phyloP scores from a whole-genome alignment of 2,888 invertebrate species.

The Sipha maydis region DNA sequence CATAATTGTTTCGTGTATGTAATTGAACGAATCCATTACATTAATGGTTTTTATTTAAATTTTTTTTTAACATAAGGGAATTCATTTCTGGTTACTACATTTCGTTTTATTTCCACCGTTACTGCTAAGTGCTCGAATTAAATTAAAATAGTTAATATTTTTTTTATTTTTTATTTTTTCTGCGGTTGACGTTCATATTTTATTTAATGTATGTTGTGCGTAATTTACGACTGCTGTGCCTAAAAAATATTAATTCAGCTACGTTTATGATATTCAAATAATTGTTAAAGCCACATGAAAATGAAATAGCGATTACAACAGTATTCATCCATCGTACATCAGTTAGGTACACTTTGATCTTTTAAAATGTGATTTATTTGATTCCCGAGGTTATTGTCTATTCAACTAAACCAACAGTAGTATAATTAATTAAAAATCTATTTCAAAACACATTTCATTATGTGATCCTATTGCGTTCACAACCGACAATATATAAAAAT shows the following conservation, averaged over 20 bases:
- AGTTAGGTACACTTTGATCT: background rate
- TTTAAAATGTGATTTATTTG: background rate
- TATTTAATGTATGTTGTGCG: background rate
- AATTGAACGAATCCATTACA: background rate
- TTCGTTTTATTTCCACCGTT: background rate
- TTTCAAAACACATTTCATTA: background rate
- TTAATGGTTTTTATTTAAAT: background rate
- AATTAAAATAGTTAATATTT: background rate
- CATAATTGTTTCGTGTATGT: background rate
- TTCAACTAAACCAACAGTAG: background rate
- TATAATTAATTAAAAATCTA: background rate
- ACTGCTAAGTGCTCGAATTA: background rate
- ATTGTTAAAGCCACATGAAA: background rate
- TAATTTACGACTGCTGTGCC: background rate
- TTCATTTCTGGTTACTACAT: background rate
- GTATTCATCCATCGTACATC: background rate
- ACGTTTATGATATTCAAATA: background rate
- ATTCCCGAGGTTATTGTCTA: background rate
- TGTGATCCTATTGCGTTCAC: background rate
- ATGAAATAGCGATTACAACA: background rate
- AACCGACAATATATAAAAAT: background rate
- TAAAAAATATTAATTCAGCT: background rate
- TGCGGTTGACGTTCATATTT: background rate
- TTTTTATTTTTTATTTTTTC: background rate
- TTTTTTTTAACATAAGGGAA: background rate